Conservation (phyloP, 2,113 vertebrate species). For the Lepus americanus region DNA sequence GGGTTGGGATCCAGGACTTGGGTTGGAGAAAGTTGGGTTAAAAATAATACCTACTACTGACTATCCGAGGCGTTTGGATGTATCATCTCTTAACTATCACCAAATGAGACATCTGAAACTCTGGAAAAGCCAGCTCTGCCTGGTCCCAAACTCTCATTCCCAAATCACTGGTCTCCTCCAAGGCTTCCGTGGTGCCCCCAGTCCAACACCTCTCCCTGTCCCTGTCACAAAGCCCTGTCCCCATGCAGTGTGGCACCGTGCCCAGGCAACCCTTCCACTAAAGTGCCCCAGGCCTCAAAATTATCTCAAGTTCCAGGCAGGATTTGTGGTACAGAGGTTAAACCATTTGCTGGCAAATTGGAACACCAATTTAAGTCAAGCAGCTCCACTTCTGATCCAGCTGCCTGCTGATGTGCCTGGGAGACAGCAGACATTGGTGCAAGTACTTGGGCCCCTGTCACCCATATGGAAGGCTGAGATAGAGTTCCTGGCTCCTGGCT, state of each 20-base stretch:
- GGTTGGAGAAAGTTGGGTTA: neutral
- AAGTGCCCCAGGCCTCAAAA: neutral
- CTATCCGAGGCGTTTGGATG: neutral
- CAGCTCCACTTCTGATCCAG: no score
- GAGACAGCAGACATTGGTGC: no score
- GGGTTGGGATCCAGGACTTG: neutral
- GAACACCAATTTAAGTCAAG: no score
- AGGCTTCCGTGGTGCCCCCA: accelerated
- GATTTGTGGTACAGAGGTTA: no score
- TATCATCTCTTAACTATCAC: neutral
- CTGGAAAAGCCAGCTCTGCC: neutral
- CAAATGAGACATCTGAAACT: neutral
- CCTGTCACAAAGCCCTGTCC: accelerated
- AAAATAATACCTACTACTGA: neutral
- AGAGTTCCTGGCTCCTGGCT: no score
- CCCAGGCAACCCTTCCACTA: neutral
- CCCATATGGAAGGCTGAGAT: no score
- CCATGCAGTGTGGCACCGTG: neutral
- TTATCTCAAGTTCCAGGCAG: neutral
- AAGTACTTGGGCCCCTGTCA: no score
- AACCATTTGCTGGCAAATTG: no score
- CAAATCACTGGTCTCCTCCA: neutral
- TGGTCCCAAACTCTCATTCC: neutral
- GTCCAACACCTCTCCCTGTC: accelerated
- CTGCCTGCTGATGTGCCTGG: no score